Percentiles rank a stretch among this genome's conserved stretches.
phyloP scores from a whole-genome alignment of 2,888 invertebrate species.

The Melitaea athalia region DNA sequence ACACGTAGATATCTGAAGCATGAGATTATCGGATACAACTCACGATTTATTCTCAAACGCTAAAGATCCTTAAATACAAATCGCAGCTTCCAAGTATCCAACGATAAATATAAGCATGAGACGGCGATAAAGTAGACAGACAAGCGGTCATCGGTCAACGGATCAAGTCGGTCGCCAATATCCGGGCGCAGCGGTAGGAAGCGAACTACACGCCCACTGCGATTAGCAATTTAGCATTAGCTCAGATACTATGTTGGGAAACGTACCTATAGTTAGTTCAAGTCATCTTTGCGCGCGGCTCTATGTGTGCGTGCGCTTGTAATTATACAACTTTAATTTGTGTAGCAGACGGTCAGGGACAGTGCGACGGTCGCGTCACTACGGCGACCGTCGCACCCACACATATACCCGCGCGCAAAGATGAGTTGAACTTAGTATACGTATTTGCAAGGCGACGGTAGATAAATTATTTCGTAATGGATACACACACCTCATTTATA shows the following conservation, averaged over 20 bases:
- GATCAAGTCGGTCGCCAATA: conserved; percentile 43
- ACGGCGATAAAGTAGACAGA: conserved; percentile 36
- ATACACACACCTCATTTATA: not conserved
- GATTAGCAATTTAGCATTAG: too few relatives aligned
- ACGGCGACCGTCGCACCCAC: too few relatives aligned
- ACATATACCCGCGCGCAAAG: too few relatives aligned
- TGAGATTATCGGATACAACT: not conserved
- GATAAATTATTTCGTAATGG: not conserved
- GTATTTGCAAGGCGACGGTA: conserved; percentile 1
- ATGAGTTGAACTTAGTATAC: too few relatives aligned
- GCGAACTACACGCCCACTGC: conserved; percentile 22
- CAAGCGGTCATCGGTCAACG: conserved; percentile 40
- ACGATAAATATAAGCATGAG: conserved; percentile 35
- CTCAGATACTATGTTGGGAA: conserved; percentile 14
- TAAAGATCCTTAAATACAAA: conserved; percentile 2
- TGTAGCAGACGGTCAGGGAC: too few relatives aligned
- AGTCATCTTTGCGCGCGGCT: too few relatives aligned
- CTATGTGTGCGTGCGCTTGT: too few relatives aligned
- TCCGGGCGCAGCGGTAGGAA: conserved; percentile 41
- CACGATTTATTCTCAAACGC: not conserved
- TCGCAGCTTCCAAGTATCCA: conserved; percentile 12
- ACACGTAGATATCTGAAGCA: too few relatives aligned
- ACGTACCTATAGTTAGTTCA: too few relatives aligned
- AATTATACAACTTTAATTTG: too few relatives aligned
- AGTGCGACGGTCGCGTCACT: too few relatives aligned